Conservation (phyloP, 2,888 invertebrate genomes). For the Spatulosminthurus flaviceps region DNA sequence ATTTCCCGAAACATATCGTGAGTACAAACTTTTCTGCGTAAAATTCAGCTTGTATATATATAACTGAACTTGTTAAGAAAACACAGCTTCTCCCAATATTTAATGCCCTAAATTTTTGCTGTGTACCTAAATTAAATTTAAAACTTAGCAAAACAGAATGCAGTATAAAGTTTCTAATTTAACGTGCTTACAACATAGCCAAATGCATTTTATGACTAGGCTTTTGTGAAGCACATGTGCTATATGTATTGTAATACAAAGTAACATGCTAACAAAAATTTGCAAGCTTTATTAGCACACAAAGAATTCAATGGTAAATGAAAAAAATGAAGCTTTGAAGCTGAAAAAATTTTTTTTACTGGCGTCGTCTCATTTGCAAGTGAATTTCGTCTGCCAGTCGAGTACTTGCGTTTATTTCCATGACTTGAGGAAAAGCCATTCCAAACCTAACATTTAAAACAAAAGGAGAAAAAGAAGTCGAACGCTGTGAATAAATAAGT, state of each 20-base stretch:
- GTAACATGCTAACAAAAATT: not conserved
- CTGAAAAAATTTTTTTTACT: conserved; percentile 53
- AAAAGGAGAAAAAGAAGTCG: conserved; percentile 38
- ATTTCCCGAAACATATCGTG: not conserved
- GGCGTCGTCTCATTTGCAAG: conserved; percentile 58
- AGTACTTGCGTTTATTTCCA: conserved; percentile 32
- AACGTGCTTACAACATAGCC: not conserved
- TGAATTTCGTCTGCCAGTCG: conserved; percentile 50
- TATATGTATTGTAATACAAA: not conserved
- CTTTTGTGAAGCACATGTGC: not conserved
- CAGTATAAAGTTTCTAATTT: not conserved
- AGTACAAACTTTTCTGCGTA: not conserved
- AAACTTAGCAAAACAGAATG: not conserved
- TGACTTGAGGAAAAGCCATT: conserved; percentile 39
- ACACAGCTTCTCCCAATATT: no score
- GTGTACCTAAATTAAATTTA: not conserved
- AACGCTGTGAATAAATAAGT: not conserved
- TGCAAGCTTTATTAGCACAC: not conserved
- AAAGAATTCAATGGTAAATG: not conserved
- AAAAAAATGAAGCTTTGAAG: not conserved
- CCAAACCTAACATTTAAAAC: conserved; percentile 44
- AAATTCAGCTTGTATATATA: not conserved
- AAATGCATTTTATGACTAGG: conserved; percentile 15
- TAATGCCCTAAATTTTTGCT: not conserved
- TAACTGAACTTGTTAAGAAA: not conserved